Base-by-base conservation (phyloP, 2,113 vertebrate genomes). In the Galeopterus variegatus region DNA sequence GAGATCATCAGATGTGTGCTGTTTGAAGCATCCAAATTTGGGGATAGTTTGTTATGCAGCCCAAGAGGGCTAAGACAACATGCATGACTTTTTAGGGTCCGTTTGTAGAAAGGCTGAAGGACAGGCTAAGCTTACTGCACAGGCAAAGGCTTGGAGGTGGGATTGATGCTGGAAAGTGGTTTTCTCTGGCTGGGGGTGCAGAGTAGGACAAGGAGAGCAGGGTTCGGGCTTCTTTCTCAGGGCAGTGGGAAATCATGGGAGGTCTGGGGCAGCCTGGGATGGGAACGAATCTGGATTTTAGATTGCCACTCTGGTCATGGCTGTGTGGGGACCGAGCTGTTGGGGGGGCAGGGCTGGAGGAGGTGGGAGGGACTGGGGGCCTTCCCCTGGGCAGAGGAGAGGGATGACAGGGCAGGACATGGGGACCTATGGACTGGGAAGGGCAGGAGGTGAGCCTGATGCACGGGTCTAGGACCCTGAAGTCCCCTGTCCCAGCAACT, bases 401-500 rank as follows among this genome's bases (percentile, higher is more conserved):
- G 17, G 28, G 85, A 13, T 45, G n/a, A 21, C 5, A 3, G 7
- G 58, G 58, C 24, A 6, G 36, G 48, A 5, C 8, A 2, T 6
- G 33, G 33, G 33, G 67, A 4, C 8, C 13, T 33, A 8, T 26
- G 83, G 7, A 2, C 33, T 24, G 64, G 33, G 3, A 23, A 52
- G 54, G 6, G 19, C 23, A 0, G 10, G 33, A 33, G 12, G 41
- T 41, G 41, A 41, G 41, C 41, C 41, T 41, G 41, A 41, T 41
- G 4, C 41, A 41, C 41, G 41, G 41, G 41, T 41, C 14, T 36
- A 8, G 5, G 93, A 24, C 15, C 23, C 56, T 33, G 72, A 13
- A 21, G 3, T 0, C 62, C 6, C 11, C 50, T 2, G 21, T 41
- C 15, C 12, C 21, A 0, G 48, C 10, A 52, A 70, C 36, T n/a